A percentile compares a stretch with the other conserved stretches of the same genome.
These are phyloP conservation scores for Odontomachus brunneus DNA, from an alignment of 1,140 invertebrate genomes.

Conservation along the genomic window DNA sequence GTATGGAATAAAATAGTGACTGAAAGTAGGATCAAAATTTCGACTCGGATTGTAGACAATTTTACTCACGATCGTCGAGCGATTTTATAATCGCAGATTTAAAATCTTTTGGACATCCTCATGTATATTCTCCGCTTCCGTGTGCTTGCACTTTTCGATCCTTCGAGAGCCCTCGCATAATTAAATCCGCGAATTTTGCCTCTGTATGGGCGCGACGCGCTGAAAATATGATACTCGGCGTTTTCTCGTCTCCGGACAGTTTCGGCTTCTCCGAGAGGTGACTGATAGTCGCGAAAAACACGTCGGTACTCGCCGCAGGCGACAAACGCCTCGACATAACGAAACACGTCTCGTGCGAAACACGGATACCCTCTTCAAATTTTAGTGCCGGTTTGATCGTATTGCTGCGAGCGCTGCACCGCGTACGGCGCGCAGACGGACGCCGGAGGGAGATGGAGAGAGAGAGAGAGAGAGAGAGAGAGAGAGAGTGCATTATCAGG, in stretches of 20 bases:
- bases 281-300: slow-evolving; percentile 51
- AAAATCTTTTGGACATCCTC: too few species aligned
- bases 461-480: too few species aligned
- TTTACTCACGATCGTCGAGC: too few species aligned
- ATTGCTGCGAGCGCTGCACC: slow-evolving; percentile 43
- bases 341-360: slow-evolving; percentile 49
- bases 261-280: slow-evolving; percentile 1
- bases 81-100: too few species aligned
- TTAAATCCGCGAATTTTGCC: neutral
- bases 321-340: slow-evolving; percentile 47
- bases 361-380: slow-evolving; percentile 58
- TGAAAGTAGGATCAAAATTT: too few species aligned
- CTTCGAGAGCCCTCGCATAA: too few species aligned
- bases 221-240: slow-evolving; percentile 4
- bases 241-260: neutral
- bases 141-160: too few species aligned
- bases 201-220: neutral
- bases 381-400: slow-evolving; percentile 59
- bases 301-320: slow-evolving; percentile 21
- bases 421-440: slow-evolving; percentile 27
- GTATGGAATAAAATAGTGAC: too few species aligned
- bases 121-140: too few species aligned
- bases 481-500: slow-evolving; percentile 61
- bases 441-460: too few species aligned
- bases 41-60: too few species aligned